Evolutionary conservation across 2,113 vertebrate genomes (phyloP).

Genomic region (Numida meleagris): DNA sequence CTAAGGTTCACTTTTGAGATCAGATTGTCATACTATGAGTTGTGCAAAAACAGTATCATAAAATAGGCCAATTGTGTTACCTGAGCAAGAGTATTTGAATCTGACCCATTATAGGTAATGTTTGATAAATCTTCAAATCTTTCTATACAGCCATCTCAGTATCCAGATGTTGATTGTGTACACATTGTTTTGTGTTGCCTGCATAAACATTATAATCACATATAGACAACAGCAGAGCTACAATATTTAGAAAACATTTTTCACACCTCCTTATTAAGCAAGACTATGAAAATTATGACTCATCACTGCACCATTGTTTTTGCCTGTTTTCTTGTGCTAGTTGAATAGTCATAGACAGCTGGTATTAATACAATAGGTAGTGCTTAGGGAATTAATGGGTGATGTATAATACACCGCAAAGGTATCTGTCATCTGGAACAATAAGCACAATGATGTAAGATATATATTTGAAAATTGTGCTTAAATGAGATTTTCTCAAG

Average conservation of each 20-base stretch:
- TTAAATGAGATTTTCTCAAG: slow-evolving; percentile 76
- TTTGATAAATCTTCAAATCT: slow-evolving; percentile 77
- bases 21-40: background rate
- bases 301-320: slow-evolving; percentile 90
- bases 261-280: slow-evolving; percentile 94
- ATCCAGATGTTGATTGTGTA: slow-evolving; percentile 93
- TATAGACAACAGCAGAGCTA: slow-evolving; percentile 91
- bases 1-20: slow-evolving; percentile 44
- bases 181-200: slow-evolving; percentile 91
- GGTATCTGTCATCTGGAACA: slow-evolving; percentile 84
- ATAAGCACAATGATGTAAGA: slow-evolving; percentile 79
- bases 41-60: background rate
- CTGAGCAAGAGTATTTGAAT: slow-evolving; percentile 6
- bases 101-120: slow-evolving; percentile 39
- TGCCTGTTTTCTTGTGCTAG: slow-evolving; percentile 84
- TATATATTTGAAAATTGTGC: slow-evolving; percentile 83
- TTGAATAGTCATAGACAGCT: slow-evolving; percentile 90
- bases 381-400: slow-evolving; percentile 87
- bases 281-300: slow-evolving; percentile 94
- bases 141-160: slow-evolving; percentile 79
- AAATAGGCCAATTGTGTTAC: background rate
- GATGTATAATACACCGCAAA: slow-evolving; percentile 83
- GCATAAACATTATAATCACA: slow-evolving; percentile 94
- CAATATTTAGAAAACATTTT: slow-evolving; percentile 97
- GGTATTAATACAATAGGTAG: slow-evolving; percentile 89